Base-by-base conservation (phyloP, 2,797 vertebrate species). In the Betta splendens region DNA sequence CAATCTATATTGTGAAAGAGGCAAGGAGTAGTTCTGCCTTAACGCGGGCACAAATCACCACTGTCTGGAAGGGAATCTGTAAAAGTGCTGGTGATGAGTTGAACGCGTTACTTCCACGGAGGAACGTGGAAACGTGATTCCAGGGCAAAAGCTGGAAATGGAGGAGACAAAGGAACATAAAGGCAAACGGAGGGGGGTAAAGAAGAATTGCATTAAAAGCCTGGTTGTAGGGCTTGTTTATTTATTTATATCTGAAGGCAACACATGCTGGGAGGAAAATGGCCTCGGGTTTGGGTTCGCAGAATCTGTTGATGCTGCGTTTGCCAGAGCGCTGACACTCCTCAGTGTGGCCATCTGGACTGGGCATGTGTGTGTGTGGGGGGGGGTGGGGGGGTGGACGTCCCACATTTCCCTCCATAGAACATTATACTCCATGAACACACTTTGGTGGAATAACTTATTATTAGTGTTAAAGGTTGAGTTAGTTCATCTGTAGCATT, bases 1-100 rank as follows among this genome's bases (percentile, higher is more conserved):
- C 87, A 87, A 89, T 89, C 86, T 88, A 77, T 89, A 91, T 64
- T 81, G 79, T 77, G 75, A 75, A 80, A 86, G 85, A 89, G 84
- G 80, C 75, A 83, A 72, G 72, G 65, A 79, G 65, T 67, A 59
- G 73, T 75, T 86, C 72, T 59, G 65, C 82, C 65, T 85, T 76
- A 81, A 82, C 79, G 71, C 65, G 61, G 71, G 65, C 59, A 69
- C 80, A 86, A 84, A 89, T 83, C 83, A 80, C 83, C 75, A 63
- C 66, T 69, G 79, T 85, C 76, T 82, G 68, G 63, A 77, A 44
- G 77, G 71, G 74, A 64, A 78, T 79, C 68, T 76, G 64, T 55
- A 60, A 75, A 79, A 76, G 69, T 72, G 72, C 63, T 38, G 55
- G 61, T 67, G 77, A 86, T 73, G 73, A 87, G 72, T 55, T 48